Evolutionary conservation across 2,797 vertebrate species (phyloP), one percentile per base, ranked within the genome.

Genomic region (Carduelis carduelis): DNA sequence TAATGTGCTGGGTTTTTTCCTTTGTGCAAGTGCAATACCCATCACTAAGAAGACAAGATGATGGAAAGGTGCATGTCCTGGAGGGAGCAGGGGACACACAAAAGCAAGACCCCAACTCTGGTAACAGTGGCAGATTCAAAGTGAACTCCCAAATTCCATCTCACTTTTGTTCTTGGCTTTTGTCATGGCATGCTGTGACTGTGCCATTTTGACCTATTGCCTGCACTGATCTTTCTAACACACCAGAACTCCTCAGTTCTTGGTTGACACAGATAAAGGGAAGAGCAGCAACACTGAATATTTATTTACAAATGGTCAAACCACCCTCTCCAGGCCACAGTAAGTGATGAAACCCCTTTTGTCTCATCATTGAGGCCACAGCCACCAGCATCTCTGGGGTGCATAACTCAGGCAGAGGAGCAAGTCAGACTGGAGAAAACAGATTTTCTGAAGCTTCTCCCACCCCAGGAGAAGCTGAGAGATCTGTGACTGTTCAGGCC

Each of bases 11-110:
- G 70, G 26, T 5, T 37, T 50, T 49, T 85, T 81, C 46, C 39
- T 76, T 82, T 49, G 88, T 93, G 77, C 84, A 77, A 96, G 93
- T 80, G 82, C 91, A 78, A 69, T 59, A 95, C 86, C 92, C 83
- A 96, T 96, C 95, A 96, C 76, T 56, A 44, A 71, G 87, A 83
- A 85, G 55, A 81, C 30, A 83, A 84, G 68, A 52, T 53, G 64
- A 83, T 43, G 46, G 81, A 84, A 93, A 79, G 22, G 8, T 74
- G 60, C 50, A 82, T 41, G 56, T 87, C 71, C 75, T 96, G 85
- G 50, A 97, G 93, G 87, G 78, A 65, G 50, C 3, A 13, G 24
- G 56, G 85, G 64, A 92, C 83, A 81, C 60, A 83, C 21, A 89
- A 94, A 77, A 35, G 91, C 74, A 93, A 87, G 61, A 84, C 46